Evolutionary conservation across 2,797 vertebrate genomes (phyloP).

Genomic region (Gadopsis marmoratus): DNA sequence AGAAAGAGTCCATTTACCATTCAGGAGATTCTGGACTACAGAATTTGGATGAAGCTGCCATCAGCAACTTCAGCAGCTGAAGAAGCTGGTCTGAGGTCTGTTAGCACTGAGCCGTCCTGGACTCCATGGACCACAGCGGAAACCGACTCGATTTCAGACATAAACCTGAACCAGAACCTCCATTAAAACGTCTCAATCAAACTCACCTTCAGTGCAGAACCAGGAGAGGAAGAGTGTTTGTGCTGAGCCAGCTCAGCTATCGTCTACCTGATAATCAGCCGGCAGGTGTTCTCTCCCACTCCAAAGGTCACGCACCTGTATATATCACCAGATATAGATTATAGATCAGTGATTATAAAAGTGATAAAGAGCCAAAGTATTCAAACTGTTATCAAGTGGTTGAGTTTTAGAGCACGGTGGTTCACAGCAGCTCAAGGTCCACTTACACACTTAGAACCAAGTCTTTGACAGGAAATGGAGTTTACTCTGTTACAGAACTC

Average conservation of each 20-base stretch:
- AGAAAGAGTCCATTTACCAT: too few relatives aligned
- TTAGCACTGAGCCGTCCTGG: neutral
- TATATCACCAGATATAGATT: neutral
- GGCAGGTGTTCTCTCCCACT: neutral
- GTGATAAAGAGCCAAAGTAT: neutral
- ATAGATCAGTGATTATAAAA: neutral
- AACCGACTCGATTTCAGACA: neutral
- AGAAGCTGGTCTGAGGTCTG: neutral
- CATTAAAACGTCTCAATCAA: rapidly evolving
- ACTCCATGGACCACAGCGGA: neutral
- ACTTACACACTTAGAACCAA: neutral
- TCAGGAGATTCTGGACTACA: too few relatives aligned
- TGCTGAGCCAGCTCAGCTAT: neutral
- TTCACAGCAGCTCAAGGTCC: neutral
- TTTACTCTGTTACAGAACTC: too few relatives aligned
- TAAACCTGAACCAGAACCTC: neutral
- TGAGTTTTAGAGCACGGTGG: neutral
- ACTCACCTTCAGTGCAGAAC: slow-evolving; percentile 27
- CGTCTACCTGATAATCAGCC: slow-evolving; percentile 36
- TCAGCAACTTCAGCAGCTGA: neutral
- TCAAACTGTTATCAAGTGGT: neutral
- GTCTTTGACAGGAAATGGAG: neutral
- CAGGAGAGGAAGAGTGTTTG: neutral
- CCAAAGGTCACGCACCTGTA: slow-evolving; percentile 45
- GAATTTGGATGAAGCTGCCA: too few relatives aligned